Base-by-base conservation (phyloP, 2,113 vertebrate genomes). In the Entosphenus tridentatus region DNA sequence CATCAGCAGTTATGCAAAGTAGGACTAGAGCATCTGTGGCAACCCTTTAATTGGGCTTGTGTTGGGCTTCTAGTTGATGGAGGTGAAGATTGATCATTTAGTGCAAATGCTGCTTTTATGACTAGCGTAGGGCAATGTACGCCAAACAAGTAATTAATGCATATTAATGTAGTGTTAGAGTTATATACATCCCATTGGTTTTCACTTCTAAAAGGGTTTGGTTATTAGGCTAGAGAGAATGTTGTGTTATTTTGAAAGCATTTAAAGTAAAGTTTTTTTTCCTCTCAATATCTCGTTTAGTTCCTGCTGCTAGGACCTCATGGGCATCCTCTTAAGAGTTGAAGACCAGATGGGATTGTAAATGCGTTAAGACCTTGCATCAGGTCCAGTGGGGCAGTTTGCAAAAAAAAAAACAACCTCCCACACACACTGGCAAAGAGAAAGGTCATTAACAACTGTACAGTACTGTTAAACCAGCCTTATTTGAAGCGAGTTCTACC, bases 361-460 rank as follows among this genome's bases (percentile, higher is more conserved):
- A 65, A n/a, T 21, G n/a, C n/a, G n/a, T 65, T 16, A 65, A 21
- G 21, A 65, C 62, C 21, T 65, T n/a, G n/a, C n/a, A n/a, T 21
- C 10, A 65, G 21, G 62, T 16, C 62, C 62, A 65, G 62, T 65
- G 62, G 62, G 62, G 62, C 62, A 65, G 62, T 65, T 39, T 39
- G 39, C 39, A 39, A 39, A 39, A 39, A 39, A 39, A 39, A 39
- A 11, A n/a, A 9, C n/a, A 21, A 16, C 62, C 62, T 65, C 62
- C 62, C n/a, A 65, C n/a, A 65, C n/a, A 65, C 62, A 65, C 62
- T 65, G 62, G 62, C 62, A 65, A 65, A 21, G 21, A 65, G 62
- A 65, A 65, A 65, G 21, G 10, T 16, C n/a, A 21, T 16, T 9
- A 65, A 65, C n/a, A 21, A 21, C 21, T 65, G 21, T 65, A 16